Evolutionary conservation across 2,797 vertebrate species (phyloP).

Genomic region (Toxotes lorentzi): DNA sequence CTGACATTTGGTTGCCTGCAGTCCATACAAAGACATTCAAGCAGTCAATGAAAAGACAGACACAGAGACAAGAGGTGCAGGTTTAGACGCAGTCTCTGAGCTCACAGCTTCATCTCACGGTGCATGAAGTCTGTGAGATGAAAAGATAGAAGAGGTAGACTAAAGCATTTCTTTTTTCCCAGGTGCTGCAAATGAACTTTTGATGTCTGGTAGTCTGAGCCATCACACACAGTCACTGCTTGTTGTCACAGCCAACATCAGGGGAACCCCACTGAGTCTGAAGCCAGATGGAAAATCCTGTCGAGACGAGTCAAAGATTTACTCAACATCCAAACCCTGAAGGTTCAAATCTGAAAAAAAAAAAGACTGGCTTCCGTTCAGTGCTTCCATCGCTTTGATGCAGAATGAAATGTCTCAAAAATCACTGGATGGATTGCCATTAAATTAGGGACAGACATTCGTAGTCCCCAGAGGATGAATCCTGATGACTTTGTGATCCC

Average conservation of each 20-base stretch:
- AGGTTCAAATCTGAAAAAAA: neutral
- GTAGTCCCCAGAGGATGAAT: neutral
- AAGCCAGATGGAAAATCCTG: neutral
- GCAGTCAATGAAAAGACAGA: too few relatives aligned
- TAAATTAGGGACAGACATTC: neutral
- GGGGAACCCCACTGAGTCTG: neutral
- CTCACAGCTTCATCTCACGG: too few relatives aligned
- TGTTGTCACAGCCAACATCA: neutral
- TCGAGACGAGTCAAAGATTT: neutral
- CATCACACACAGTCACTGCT: neutral
- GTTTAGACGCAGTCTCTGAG: too few relatives aligned
- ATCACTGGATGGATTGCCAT: neutral
- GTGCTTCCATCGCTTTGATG: neutral
- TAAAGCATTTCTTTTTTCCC: too few relatives aligned
- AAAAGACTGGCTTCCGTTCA: neutral
- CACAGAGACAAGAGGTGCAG: too few relatives aligned
- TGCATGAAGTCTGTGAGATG: too few relatives aligned
- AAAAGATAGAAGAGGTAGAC: too few relatives aligned
- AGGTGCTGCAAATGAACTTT: too few relatives aligned
- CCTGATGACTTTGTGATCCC: neutral
- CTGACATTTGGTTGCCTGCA: too few relatives aligned
- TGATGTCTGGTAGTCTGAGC: neutral
- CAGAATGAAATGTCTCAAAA: neutral
- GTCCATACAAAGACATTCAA: too few relatives aligned
- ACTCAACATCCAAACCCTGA: slow-evolving; percentile 3